A percentile compares a stretch with the other conserved stretches of the same genome.
Conservation (phyloP, 2,113 vertebrate species). For the Hydropotes inermis region DNA sequence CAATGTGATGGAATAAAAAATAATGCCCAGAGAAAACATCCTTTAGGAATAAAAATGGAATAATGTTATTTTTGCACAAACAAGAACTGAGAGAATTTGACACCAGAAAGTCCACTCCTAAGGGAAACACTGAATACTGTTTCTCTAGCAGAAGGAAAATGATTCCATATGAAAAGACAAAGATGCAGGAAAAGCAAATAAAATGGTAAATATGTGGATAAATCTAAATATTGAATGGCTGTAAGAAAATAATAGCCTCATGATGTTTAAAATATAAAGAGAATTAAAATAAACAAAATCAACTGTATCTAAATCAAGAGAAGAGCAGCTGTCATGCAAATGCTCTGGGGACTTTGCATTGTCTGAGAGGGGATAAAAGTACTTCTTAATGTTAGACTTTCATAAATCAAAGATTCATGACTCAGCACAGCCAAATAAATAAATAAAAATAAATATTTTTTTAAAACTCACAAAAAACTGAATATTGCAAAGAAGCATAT, state of each 20-base stretch:
- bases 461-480: background rate
- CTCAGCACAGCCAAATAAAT: background rate
- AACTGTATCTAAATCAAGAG: background rate
- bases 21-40: background rate
- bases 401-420: background rate
- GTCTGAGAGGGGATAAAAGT: background rate
- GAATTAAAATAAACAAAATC: background rate
- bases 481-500: background rate
- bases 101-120: background rate
- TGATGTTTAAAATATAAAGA: background rate
- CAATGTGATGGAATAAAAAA: background rate
- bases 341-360: background rate
- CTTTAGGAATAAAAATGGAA: background rate
- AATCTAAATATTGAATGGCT: constrained; percentile 1
- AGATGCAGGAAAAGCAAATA: background rate
- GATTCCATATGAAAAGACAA: background rate
- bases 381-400: background rate
- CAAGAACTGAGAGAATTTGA: constrained; percentile 7
- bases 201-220: background rate
- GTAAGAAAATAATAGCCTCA: background rate
- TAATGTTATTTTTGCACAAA: constrained; percentile 22
- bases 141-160: background rate
- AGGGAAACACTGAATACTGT: background rate
- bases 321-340: background rate
- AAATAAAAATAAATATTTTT: background rate